These are phyloP conservation scores for Magallana gigas DNA, from an alignment of 1,140 invertebrate genomes.

Conservation along the genomic window DNA sequence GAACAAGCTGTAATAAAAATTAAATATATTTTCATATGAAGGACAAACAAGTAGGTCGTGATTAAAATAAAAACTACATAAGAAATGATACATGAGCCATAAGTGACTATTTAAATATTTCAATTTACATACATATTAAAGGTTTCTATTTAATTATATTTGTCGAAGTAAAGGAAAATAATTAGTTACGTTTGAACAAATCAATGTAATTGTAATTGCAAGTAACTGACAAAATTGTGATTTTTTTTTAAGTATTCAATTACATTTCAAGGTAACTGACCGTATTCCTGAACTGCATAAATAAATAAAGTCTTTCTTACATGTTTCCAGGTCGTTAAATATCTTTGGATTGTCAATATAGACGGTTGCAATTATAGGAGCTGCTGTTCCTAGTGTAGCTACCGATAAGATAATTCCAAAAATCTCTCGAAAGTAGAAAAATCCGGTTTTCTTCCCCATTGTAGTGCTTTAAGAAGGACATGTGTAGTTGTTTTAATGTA, in stretches of 20 bases:
- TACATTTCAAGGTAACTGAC: too few relatives aligned
- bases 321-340: constrained; percentile 1
- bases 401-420: background rate
- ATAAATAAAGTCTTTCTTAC: background rate
- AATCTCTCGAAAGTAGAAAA: constrained; percentile 28
- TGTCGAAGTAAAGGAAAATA: too few relatives aligned
- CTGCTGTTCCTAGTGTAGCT: background rate
- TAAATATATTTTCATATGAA: background rate
- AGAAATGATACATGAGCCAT: background rate
- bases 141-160: too few relatives aligned
- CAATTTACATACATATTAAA: too few relatives aligned
- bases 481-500: too few relatives aligned
- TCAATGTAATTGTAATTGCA: too few relatives aligned
- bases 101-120: too few relatives aligned
- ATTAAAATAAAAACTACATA: background rate
- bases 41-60: background rate
- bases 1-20: constrained; percentile 1
- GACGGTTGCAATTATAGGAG: background rate
- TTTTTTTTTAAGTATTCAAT: too few relatives aligned
- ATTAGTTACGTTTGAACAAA: too few relatives aligned
- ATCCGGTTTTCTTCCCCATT: background rate
- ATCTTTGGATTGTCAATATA: background rate
- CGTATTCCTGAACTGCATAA: too few relatives aligned
- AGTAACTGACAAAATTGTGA: too few relatives aligned
- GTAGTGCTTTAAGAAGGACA: too few relatives aligned